Percentiles rank a stretch among this genome's conserved stretches.
Evolutionary conservation across 2,797 vertebrate species (phyloP).

Genomic region (Onychomys torridus): DNA sequence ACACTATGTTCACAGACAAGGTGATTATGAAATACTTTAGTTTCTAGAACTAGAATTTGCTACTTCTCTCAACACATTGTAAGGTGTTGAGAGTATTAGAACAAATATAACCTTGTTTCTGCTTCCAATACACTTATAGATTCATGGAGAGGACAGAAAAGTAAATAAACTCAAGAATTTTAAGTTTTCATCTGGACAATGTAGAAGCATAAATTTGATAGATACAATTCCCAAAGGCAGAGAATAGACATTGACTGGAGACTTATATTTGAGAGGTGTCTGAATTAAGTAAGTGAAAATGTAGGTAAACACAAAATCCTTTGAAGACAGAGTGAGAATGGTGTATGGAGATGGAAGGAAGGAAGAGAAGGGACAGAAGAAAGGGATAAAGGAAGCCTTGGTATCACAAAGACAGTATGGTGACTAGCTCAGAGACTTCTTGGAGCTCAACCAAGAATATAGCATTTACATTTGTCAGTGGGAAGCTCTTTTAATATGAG

Average conservation of each 20-base stretch:
- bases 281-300: not conserved
- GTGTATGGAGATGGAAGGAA: not conserved
- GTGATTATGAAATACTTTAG: not conserved
- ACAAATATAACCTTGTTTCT: not conserved
- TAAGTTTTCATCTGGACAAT: not conserved
- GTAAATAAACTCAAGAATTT: conserved; percentile 28
- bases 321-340: not conserved
- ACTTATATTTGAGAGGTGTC: not conserved
- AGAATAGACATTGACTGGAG: not conserved
- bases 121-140: not conserved
- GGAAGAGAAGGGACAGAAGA: not conserved
- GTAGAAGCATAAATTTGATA: not conserved
- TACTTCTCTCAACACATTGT: not conserved
- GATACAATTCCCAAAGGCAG: not conserved
- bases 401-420: not conserved
- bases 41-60: not conserved
- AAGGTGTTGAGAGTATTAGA: not conserved
- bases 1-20: not conserved
- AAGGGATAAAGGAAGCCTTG: not conserved
- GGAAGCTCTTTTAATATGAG: not conserved
- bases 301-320: not conserved
- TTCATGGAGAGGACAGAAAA: not conserved
- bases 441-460: not conserved
- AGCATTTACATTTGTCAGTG: not conserved
- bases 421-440: not conserved